A percentile compares a stretch with the other conserved stretches of the same genome.
Conservation (phyloP, 2,888 invertebrate species). For the Kuschelorhynchus macadamiae region DNA sequence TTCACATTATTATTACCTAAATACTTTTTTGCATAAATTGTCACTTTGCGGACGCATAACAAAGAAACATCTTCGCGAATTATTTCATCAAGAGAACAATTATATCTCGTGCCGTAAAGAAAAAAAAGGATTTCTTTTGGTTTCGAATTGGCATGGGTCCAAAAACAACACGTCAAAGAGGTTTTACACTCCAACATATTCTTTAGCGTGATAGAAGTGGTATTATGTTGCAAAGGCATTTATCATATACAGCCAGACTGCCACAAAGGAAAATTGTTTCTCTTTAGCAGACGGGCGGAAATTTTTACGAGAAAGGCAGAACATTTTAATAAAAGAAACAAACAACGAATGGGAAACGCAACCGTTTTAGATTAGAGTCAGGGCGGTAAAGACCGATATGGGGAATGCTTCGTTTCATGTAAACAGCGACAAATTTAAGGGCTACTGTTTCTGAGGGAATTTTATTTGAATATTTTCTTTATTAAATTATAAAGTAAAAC, state of each 20-base stretch:
- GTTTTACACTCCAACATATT: constrained; percentile 5
- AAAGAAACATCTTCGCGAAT: no score
- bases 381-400: constrained; percentile 8
- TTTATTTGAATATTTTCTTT: no score
- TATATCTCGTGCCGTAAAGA: no score
- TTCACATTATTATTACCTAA: no score
- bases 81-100: no score
- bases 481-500: no score
- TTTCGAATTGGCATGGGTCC: background rate
- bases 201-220: constrained; percentile 9
- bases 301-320: constrained; percentile 27
- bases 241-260: constrained; percentile 29
- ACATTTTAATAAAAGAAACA: constrained; percentile 32
- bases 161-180: background rate
- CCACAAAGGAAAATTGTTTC: constrained; percentile 32
- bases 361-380: constrained; percentile 12
- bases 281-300: constrained; percentile 21
- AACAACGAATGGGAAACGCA: constrained; percentile 17
- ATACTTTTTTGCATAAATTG: no score
- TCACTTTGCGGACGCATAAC: no score
- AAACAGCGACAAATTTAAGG: constrained; percentile 15
- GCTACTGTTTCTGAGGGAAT: background rate
- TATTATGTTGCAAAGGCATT: constrained; percentile 32
- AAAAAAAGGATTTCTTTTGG: background rate
- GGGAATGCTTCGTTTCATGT: constrained; percentile 7